A percentile compares a stretch with the other conserved stretches of the same genome.
Evolutionary conservation across 1,140 invertebrate genomes (phyloP).

Genomic region (Potamilus streckersoni): DNA sequence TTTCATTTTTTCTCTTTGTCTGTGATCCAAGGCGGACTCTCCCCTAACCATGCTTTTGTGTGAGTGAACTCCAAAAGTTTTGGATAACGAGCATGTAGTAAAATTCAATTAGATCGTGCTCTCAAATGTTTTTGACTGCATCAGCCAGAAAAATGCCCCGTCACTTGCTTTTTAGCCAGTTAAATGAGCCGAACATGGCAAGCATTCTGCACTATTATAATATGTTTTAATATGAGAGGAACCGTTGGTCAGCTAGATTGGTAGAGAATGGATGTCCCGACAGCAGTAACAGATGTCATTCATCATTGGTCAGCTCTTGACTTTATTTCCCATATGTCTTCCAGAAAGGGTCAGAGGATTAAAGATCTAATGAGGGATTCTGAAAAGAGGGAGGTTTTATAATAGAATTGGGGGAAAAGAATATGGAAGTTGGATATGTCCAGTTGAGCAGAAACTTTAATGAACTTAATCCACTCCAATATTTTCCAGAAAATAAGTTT

Average conservation of each 20-base stretch:
- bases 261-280: not conserved
- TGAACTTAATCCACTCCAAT: too few species aligned
- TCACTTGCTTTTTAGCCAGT: conserved; percentile 14
- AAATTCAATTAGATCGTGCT: conserved; percentile 29
- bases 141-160: conserved; percentile 8
- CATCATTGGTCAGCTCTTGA: too few species aligned
- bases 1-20: conserved; percentile 25
- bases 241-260: conserved; percentile 4
- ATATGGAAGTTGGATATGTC: not conserved
- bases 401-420: not conserved
- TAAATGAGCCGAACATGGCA: conserved; percentile 25
- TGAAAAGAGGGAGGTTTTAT: not conserved
- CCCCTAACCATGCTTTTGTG: conserved; percentile 22
- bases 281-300: conserved; percentile 5
- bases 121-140: conserved; percentile 28
- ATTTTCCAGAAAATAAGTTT: too few species aligned
- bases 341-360: too few species aligned
- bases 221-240: conserved; percentile 27
- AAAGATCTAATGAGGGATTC: not conserved
- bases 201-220: conserved; percentile 15
- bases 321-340: too few species aligned
- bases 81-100: conserved; percentile 12
- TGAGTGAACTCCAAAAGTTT: conserved; percentile 8
- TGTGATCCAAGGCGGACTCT: conserved; percentile 29
- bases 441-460: too few species aligned